Conservation (phyloP, 2,113 vertebrate species). For the Triplophysa dalaica region DNA sequence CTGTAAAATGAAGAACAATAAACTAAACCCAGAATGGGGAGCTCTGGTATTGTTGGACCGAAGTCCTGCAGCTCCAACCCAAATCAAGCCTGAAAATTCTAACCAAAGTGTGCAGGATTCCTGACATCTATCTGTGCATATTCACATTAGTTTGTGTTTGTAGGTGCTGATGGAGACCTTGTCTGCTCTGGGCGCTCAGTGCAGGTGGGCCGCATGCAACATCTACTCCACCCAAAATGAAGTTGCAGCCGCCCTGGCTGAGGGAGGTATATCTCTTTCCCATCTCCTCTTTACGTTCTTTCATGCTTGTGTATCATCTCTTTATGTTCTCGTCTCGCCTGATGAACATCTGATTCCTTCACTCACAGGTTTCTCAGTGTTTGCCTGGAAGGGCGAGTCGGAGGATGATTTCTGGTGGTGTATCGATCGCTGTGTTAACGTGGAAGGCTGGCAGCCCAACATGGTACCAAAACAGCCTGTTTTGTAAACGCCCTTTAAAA, state of each 20-base stretch:
- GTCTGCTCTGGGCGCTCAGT: conserved; percentile 91
- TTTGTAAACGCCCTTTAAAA: neutral
- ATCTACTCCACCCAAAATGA: conserved; percentile 99
- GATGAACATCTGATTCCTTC: neutral
- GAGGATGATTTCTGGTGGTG: conserved; percentile 99
- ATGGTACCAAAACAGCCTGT: conserved; percentile 77
- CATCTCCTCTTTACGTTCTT: neutral
- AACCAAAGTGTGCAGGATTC: no score
- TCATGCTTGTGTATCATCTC: neutral
- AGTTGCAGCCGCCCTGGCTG: conserved; percentile 93
- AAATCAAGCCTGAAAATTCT: no score
- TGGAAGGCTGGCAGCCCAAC: conserved; percentile 98
- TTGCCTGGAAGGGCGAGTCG: conserved; percentile 98
- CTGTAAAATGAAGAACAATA: neutral
- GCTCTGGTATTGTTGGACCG: no score
- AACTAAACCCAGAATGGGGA: no score
- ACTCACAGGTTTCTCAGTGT: conserved; percentile 87
- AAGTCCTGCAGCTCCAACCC: no score
- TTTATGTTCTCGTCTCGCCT: conserved; percentile 17
- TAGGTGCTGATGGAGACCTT: conserved; percentile 98
- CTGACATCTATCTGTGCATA: no score
- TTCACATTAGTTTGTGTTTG: neutral
- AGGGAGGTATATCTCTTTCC: conserved; percentile 80
- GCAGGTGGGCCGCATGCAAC: conserved; percentile 97
- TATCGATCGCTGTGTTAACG: conserved; percentile 96